These are phyloP conservation scores for Caenorhabditis uteleia DNA, from an alignment of 2,888 invertebrate species.

Conservation along the genomic window DNA sequence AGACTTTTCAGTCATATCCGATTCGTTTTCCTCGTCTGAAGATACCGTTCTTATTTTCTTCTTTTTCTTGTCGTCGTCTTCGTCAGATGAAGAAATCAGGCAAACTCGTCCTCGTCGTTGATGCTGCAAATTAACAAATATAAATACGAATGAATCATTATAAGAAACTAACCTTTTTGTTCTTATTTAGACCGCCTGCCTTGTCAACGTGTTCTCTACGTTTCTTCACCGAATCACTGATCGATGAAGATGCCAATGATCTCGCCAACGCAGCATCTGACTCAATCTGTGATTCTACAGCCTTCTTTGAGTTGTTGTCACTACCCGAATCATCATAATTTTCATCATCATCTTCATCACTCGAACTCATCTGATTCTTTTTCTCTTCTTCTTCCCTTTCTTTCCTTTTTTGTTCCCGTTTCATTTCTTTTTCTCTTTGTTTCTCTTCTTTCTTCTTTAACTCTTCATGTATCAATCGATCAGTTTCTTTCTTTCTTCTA, in stretches of 20 bases:
- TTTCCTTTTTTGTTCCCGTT: slow-evolving; percentile 13
- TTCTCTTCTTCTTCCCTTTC: slow-evolving; percentile 6
- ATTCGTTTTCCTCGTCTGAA: no score
- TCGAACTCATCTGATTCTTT: slow-evolving; percentile 10
- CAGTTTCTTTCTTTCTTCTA: not conserved
- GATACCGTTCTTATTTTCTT: no score
- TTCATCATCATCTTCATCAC: slow-evolving; percentile 6
- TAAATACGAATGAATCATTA: no score
- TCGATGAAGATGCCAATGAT: slow-evolving; percentile 14
- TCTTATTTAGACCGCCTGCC: no score
- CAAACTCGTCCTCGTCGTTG: no score
- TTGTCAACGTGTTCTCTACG: slow-evolving; percentile 2
- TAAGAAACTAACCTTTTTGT: no score
- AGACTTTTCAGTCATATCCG: no score
- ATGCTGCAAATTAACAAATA: no score
- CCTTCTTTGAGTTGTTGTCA: slow-evolving; percentile 1
- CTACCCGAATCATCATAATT: slow-evolving; percentile 7
- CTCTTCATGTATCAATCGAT: not conserved
- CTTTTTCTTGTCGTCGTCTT: no score
- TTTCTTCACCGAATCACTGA: slow-evolving; percentile 17
- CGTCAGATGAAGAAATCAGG: no score
- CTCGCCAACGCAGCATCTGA: slow-evolving; percentile 28
- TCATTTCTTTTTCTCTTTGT: slow-evolving; percentile 14
- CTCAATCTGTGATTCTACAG: no score
- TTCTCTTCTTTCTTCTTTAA: slow-evolving; percentile 18